phyloP scores from a whole-genome alignment of 1,140 invertebrate genomes.

The Dreissena rostriformis region DNA sequence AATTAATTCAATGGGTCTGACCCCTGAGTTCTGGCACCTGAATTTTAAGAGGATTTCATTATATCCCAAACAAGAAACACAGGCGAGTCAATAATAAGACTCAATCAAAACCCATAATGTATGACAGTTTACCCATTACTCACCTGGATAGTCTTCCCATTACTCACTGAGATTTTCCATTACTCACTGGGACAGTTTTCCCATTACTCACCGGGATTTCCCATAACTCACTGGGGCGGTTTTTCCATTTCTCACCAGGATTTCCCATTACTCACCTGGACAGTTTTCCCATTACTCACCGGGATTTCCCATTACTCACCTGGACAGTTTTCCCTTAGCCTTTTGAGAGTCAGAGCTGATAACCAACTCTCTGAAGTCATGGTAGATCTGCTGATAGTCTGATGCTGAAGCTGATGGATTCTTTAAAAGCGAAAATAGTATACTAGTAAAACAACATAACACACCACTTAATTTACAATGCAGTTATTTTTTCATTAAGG shows the following conservation, averaged over 20 bases:
- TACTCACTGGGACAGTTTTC: not conserved
- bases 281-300: not conserved
- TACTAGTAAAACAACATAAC: too few species aligned
- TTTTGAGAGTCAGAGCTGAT: constrained; percentile 15
- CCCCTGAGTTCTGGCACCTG: too few species aligned
- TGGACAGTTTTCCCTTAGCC: constrained; percentile 42
- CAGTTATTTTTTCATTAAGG: too few species aligned
- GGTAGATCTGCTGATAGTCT: constrained; percentile 52
- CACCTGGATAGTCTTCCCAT: not conserved
- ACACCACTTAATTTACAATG: too few species aligned
- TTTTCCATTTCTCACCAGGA: not conserved
- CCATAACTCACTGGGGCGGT: not conserved
- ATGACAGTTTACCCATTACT: not conserved
- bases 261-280: not conserved
- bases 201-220: not conserved
- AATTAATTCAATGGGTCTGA: too few species aligned
- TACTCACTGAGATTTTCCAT: not conserved
- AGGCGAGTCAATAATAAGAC: too few species aligned
- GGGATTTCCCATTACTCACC: constrained; percentile 16
- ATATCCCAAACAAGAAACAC: too few species aligned
- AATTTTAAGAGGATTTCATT: too few species aligned
- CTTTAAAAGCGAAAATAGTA: not conserved
- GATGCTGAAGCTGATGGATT: constrained; percentile 44
- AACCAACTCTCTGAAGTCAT: constrained; percentile 54
- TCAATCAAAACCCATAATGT: too few species aligned